Percentiles rank a stretch among this genome's conserved stretches.
Conservation (phyloP, 2,113 vertebrate species). For the Scopus umbretta region DNA sequence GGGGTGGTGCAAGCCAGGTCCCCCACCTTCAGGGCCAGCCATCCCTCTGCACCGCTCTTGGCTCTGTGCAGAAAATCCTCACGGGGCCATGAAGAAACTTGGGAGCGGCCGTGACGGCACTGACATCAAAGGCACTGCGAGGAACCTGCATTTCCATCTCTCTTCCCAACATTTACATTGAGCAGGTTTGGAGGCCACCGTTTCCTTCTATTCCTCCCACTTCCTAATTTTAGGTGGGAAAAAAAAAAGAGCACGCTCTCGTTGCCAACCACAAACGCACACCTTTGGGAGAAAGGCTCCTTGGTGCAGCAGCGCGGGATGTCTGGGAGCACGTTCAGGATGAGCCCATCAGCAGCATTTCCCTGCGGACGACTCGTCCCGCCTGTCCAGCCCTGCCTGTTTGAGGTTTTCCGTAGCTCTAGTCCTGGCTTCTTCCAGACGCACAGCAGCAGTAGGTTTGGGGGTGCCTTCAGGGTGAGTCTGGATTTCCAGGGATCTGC, state of each 20-base stretch:
- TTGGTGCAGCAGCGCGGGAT: not conserved
- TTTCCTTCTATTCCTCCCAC: constrained; percentile 23
- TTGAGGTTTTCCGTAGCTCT: not conserved
- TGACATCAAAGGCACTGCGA: not conserved
- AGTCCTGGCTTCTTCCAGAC: not conserved
- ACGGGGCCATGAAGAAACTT: not conserved
- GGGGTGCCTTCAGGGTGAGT: not conserved
- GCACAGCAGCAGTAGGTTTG: not conserved
- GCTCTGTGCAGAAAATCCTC: not conserved
- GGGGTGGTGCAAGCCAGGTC: not conserved
- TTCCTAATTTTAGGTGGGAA: not conserved
- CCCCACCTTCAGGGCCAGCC: not conserved
- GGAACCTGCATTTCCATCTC: not conserved
- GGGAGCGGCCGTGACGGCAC: not conserved
- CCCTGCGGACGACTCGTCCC: not conserved
- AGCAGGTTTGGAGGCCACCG: not conserved
- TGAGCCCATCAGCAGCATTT: not conserved
- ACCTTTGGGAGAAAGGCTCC: not conserved
- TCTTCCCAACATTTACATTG: not conserved
- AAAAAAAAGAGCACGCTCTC: not conserved
- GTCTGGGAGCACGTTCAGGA: not conserved
- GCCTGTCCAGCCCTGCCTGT: not conserved
- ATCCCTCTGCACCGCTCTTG: not conserved
- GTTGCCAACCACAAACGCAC: not conserved
- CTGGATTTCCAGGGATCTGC: not conserved